A percentile compares a stretch with the other conserved stretches of the same genome.
phyloP scores from a whole-genome alignment of 2,888 invertebrate genomes.

The Drosophila quasianomalipes region DNA sequence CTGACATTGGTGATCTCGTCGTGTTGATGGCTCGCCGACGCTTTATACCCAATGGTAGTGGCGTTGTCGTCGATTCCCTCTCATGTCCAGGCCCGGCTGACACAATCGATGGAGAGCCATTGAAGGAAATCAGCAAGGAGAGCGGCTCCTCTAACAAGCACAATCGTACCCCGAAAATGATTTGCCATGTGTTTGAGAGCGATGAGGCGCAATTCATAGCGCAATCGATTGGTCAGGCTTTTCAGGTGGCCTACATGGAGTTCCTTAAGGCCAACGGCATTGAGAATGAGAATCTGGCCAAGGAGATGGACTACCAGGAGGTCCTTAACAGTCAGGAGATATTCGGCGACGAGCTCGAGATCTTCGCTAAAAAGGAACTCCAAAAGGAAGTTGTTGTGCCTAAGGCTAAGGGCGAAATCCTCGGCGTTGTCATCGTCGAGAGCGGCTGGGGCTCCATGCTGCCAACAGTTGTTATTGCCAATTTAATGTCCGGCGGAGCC shows the following conservation, averaged over 20 bases:
- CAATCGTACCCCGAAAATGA: conserved; percentile 98
- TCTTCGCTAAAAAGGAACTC: conserved; percentile 99
- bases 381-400: conserved; percentile 99
- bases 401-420: conserved; percentile 98
- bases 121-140: conserved; percentile 49
- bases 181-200: conserved; percentile 99
- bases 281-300: conserved; percentile 99
- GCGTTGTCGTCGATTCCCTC: conserved; percentile 36
- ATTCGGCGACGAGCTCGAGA: conserved; percentile 98
- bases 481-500: conserved; percentile 97
- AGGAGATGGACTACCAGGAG: conserved; percentile 99
- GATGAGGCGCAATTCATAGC: conserved; percentile 99
- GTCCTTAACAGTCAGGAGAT: conserved; percentile 99
- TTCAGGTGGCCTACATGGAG: conserved; percentile 99
- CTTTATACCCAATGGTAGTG: conserved; percentile 88
- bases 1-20: conserved; percentile 99
- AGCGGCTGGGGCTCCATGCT: conserved; percentile 99
- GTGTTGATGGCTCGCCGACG: conserved; percentile 99
- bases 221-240: conserved; percentile 99
- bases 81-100: conserved; percentile 27
- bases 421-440: conserved; percentile 99
- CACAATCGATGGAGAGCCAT: conserved; percentile 23
- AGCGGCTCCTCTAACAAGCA: conserved; percentile 84
- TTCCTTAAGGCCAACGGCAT: conserved; percentile 99
- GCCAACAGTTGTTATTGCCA: conserved; percentile 99